phyloP scores from a whole-genome alignment of 2,797 vertebrate species.

The Chelon auratus region DNA sequence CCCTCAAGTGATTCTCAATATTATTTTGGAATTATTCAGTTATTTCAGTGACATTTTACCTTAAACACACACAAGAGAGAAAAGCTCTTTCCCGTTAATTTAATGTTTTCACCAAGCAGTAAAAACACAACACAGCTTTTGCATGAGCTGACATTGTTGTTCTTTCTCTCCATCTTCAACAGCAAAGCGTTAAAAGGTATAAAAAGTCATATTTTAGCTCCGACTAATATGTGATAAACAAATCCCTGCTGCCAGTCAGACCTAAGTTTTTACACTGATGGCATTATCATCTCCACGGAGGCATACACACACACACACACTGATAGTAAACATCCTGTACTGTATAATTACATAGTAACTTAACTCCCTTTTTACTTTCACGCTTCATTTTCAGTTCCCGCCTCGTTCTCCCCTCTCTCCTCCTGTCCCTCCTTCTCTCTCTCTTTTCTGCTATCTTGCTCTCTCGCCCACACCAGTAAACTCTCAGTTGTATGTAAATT shows the following conservation, averaged over 20 bases:
- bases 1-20: conserved; percentile 45
- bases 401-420: conserved; percentile 8
- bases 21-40: conserved; percentile 50
- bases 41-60: conserved; percentile 43
- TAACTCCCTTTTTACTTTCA: conserved; percentile 61
- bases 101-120: conserved; percentile 3
- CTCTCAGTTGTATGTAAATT: conserved; percentile 49
- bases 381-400: conserved; percentile 51
- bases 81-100: conserved; percentile 9
- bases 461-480: conserved; percentile 47
- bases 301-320: conserved; percentile 8
- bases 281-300: conserved; percentile 6
- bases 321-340: conserved; percentile 54
- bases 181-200: neutral
- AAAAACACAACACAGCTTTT: conserved; percentile 8
- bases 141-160: neutral
- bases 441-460: neutral
- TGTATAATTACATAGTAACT: conserved; percentile 56
- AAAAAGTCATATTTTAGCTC: neutral
- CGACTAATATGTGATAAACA: neutral
- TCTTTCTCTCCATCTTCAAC: neutral
- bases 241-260: neutral
- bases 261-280: neutral
- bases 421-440: neutral
- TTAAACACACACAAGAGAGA: conserved; percentile 4